Conservation (phyloP, 2,888 invertebrate species). For the Macaria notata region DNA sequence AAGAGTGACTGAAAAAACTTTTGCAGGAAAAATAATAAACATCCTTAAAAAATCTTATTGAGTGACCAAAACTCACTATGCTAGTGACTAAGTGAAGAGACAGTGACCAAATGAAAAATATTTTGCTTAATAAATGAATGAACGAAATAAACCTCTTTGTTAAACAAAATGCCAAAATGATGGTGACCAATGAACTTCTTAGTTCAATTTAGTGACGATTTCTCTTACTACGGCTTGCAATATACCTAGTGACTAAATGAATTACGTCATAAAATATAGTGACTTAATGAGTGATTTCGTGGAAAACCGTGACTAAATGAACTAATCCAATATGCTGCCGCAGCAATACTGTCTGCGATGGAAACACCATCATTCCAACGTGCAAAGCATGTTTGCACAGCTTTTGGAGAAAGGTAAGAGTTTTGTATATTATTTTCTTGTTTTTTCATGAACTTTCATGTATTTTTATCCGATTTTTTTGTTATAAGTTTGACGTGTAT, state of each 20-base stretch:
- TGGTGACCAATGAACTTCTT: neutral
- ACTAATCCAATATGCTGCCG: constrained; percentile 83
- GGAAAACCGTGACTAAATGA: neutral
- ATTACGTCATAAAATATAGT: neutral
- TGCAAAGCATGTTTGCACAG: constrained; percentile 94
- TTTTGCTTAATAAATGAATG: too few relatives aligned
- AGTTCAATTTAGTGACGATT: neutral
- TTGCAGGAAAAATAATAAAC: neutral
- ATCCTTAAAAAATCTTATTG: neutral
- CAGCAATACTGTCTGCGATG: constrained; percentile 96
- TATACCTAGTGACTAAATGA: neutral
- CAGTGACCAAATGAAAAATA: too few relatives aligned
- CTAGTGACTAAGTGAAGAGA: too few relatives aligned
- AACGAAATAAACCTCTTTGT: too few relatives aligned
- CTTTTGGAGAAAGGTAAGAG: constrained; percentile 85
- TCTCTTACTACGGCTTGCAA: too few relatives aligned
- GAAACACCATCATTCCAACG: constrained; percentile 96
- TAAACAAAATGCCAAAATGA: neutral
- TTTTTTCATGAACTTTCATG: too few relatives aligned
- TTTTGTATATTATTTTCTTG: neutral
- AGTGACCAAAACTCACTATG: too few relatives aligned
- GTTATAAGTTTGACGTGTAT: too few relatives aligned
- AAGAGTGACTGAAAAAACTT: neutral
- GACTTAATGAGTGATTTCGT: neutral
- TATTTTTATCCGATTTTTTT: too few relatives aligned